Evolutionary conservation across 2,113 vertebrate species (phyloP), one percentile per base, ranked within the genome.

Genomic region (Neogale vison): DNA sequence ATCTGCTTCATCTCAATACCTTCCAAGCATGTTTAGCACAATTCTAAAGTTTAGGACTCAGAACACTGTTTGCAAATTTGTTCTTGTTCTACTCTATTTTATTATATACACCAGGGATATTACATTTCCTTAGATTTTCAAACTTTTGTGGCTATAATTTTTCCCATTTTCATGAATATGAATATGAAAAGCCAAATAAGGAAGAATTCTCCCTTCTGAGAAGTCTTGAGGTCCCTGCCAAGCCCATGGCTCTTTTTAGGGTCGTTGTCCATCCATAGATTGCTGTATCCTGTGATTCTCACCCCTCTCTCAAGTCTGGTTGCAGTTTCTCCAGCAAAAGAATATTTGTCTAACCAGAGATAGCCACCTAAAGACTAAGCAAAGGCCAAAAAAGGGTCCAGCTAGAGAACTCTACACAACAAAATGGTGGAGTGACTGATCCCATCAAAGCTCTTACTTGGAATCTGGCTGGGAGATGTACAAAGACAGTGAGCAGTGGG

Each of bases 381-480:
- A 82, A 82, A 10, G 31, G 18, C 52, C 81, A 90, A 57, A 42
- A 95, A 81, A 31, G 39, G 26, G 17, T 90, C 11, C 18, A 67
- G 31, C 15, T 65, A 20, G 36, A 95, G 88, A 96, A 67, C 1
- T 57, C 74, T 72, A 61, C 45, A 91, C 74, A 95, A 76, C 52
- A 88, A 95, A 89, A 93, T 52, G 17, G n/a, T 87, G 45, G 3
- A 83, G 77, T 95, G 61, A 95, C 65, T 74, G 29, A 93, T 50
- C 8, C 29, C 47, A 72, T 81, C 57, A 67, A 12, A 71, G 65
- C 14, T 80, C 61, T 95, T 11, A 36, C 31, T 79, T 91, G 45
- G 47, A 91, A 89, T 76, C 12, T 92, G 42, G 65, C 11, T 34
- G 36, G 79, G n/a, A 90, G 15, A 59, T 57, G 34, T 80, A 63